Conservation (phyloP, 2,113 vertebrate species). For the Erinaceus europaeus region DNA sequence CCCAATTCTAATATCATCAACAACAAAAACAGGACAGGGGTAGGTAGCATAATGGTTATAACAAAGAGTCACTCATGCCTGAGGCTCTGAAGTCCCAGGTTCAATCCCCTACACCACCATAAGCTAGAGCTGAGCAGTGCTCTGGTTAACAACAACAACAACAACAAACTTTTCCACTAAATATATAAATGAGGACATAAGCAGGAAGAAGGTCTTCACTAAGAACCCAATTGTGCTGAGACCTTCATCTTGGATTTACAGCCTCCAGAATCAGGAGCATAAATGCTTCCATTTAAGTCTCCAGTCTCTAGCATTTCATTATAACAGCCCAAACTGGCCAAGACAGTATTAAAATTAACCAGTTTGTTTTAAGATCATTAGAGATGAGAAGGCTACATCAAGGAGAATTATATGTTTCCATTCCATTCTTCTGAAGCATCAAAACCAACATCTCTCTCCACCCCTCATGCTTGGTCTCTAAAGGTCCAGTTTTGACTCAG, state of each 20-base stretch:
- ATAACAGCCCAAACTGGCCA: not conserved
- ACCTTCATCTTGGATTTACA: not conserved
- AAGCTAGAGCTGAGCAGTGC: no score
- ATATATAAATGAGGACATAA: no score
- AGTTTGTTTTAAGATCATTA: slow-evolving; percentile 8
- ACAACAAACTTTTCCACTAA: no score
- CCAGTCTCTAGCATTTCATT: not conserved
- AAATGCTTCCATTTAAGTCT: not conserved
- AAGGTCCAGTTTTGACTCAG: slow-evolving; percentile 5
- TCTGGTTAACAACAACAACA: no score
- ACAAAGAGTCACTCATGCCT: no score
- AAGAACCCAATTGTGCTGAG: not conserved
- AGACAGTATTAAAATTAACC: not conserved
- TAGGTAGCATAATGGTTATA: no score
- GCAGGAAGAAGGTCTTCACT: not conserved
- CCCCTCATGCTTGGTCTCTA: not conserved
- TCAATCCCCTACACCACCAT: no score
- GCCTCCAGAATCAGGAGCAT: not conserved
- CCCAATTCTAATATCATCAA: no score
- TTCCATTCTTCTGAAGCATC: not conserved
- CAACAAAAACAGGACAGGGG: no score
- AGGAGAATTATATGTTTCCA: not conserved
- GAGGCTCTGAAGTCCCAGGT: no score
- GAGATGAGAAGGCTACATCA: slow-evolving; percentile 20
- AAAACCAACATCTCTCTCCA: slow-evolving; percentile 5